These are phyloP conservation scores for Drosophila ohnishii DNA, from an alignment of 1,140 invertebrate genomes.

Conservation along the genomic window DNA sequence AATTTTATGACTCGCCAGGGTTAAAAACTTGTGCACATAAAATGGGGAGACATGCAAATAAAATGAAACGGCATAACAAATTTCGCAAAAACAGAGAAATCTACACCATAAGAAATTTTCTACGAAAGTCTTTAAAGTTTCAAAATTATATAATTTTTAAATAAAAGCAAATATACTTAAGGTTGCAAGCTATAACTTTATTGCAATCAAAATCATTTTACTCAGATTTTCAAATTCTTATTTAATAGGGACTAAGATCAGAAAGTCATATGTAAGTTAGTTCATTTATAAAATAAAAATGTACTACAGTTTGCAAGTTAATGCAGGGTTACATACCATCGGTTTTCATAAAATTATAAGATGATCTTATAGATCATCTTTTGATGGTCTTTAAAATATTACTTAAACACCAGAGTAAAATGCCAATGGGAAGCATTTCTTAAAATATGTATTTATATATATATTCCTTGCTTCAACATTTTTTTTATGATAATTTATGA, in stretches of 20 bases:
- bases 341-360: no score
- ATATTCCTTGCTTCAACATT: not conserved
- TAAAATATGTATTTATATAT: not conserved
- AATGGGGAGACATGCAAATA: slow-evolving; percentile 54
- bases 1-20: slow-evolving; percentile 74
- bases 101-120: slow-evolving; percentile 10
- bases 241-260: no score
- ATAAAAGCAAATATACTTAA: not conserved
- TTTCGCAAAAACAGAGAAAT: slow-evolving; percentile 29
- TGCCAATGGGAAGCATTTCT: not conserved
- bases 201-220: not conserved
- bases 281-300: no score
- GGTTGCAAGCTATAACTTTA: not conserved
- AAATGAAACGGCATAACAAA: slow-evolving; percentile 50
- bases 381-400: no score
- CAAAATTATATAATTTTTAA: not conserved
- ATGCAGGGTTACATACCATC: no score
- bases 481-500: not conserved
- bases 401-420: no score
- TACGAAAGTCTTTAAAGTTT: not conserved
- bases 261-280: no score
- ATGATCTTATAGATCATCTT: no score
- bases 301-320: no score
- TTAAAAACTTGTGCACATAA: slow-evolving; percentile 69
- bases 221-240: not conserved